Base-by-base conservation (phyloP, 1,140 invertebrate species). In the Drosophila fuyamai region DNA sequence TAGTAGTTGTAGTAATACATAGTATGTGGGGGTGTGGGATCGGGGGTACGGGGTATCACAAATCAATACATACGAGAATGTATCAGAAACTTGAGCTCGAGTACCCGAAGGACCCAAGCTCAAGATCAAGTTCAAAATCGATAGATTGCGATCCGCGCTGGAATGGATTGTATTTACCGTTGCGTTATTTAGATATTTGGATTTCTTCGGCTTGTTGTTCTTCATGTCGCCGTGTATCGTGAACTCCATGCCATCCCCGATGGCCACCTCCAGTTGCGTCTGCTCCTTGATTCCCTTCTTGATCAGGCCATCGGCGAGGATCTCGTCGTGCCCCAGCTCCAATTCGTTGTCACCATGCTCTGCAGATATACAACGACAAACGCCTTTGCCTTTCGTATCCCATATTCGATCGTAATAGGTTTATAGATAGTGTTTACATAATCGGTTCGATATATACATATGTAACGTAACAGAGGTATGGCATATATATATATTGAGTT, bases 221-320 rank as follows among this genome's bases (percentile, higher is more conserved):
- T 95, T 95, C 81, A 95, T 93, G 93, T 96, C 96, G 93, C 95
- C 97, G 92, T 97, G 96, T 93, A 97, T 97, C 4, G 96, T 97
- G 86, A 97, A 97, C 93, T 98, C 97, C 96, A 97, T 97, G 47
- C 97, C 97, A 92, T 97, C 97, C 8, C 97, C 96, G 79, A 97
- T 97, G 32, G 96, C 96, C 70, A 98, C 96, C 93, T 98, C 97
- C 56, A 97, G 94, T 92, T 97, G 96, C 70, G 97, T 96, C 93
- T 97, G 97, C 76, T 96, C 95, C 92, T 97, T 98, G 92, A 97
- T 97, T 79, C 97, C 96, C 90, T 96, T 95, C 92, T 96, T 96
- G 65, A 97, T 95, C 66, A 97, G 95, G 32, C 96, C 96, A 93
- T 98, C 97, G 55, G 96, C 96, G 66, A 97, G 94, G 79, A 96